Base-by-base conservation (phyloP, 2,113 vertebrate genomes). In the Trachemys scripta region DNA sequence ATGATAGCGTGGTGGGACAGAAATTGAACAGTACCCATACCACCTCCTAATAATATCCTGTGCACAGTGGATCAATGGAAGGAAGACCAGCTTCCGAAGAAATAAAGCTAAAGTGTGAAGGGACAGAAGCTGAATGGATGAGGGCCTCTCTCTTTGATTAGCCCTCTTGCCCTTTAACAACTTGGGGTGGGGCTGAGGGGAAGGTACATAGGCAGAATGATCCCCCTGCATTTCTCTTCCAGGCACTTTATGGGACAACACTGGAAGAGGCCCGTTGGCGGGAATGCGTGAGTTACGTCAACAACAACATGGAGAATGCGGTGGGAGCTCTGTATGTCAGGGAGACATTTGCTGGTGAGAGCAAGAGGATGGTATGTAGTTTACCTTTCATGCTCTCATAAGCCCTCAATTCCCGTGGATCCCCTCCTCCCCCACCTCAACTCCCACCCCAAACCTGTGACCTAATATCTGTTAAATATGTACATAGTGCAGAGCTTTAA, bases 231-330 rank as follows among this genome's bases (percentile, higher is more conserved):
- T 76, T 14, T 80, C 69, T 14, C 1, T 54, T 47, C 19, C 97
- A 99, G 99, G 98, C 98, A 3, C 98, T 99, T 54, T 99, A 99
- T 1, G 99, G 99, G 51, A 99, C 99, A 2, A 99, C 99, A 0
- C 97, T 99, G 94, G 99, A 99, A 94, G 99, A 99, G 79, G 99
- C 98, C 1, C 99, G 99, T 92, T 99, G 99, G 99, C 98, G 99
- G 31, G 99, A 99, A 89, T 99, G 99, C 1, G 99, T 99, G 47
- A 98, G 99, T 10, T 99, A 99, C 0, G 99, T 99, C 93, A 99
- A 99, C 98, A 99, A 97, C 98, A 99, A 99, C 98, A 99, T 99
- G 99, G 99, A 99, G 97, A 99, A 98, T 0, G 99, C 99, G 1
- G 99, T 99, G 16, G 99, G 99, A 83, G 99, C 99, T 0, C 98